Conservation (phyloP, 2,888 invertebrate genomes). For the Creontiades dilutus region DNA sequence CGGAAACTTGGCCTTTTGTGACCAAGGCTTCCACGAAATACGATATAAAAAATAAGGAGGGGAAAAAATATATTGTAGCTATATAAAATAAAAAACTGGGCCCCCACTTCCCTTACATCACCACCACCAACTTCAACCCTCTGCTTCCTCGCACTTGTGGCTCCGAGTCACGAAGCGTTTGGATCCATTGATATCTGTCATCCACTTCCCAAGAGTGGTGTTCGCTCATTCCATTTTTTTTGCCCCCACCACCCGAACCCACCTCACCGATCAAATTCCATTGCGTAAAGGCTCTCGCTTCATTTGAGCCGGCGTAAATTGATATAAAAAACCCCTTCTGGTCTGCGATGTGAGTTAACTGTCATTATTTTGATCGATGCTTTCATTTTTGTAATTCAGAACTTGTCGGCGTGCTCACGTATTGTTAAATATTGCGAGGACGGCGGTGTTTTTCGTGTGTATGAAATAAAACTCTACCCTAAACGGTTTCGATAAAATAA, state of each 20-base stretch:
- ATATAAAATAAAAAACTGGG: slow-evolving; percentile 38
- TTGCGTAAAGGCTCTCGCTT: neutral
- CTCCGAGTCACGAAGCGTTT: slow-evolving; percentile 24
- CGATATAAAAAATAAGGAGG: neutral
- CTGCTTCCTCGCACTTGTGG: neutral
- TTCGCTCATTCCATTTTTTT: slow-evolving; percentile 16
- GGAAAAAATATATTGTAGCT: slow-evolving; percentile 10
- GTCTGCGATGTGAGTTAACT: neutral
- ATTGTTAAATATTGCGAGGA: no score
- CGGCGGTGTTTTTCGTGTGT: no score
- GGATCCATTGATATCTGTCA: slow-evolving; percentile 27
- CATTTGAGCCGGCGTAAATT: slow-evolving; percentile 22
- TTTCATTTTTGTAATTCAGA: no score
- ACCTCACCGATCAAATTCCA: slow-evolving; percentile 11
- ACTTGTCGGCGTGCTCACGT: no score
- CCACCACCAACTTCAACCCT: neutral
- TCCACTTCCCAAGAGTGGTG: slow-evolving; percentile 9
- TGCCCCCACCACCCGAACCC: neutral
- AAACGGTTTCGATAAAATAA: no score
- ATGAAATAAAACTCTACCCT: no score
- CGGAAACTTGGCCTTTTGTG: slow-evolving; percentile 32
- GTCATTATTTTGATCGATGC: neutral
- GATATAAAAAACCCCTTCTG: neutral
- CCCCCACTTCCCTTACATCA: neutral
- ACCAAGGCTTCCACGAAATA: slow-evolving; percentile 7